Evolutionary conservation across 2,113 vertebrate genomes (phyloP).

Genomic region (Dasyprocta punctata): DNA sequence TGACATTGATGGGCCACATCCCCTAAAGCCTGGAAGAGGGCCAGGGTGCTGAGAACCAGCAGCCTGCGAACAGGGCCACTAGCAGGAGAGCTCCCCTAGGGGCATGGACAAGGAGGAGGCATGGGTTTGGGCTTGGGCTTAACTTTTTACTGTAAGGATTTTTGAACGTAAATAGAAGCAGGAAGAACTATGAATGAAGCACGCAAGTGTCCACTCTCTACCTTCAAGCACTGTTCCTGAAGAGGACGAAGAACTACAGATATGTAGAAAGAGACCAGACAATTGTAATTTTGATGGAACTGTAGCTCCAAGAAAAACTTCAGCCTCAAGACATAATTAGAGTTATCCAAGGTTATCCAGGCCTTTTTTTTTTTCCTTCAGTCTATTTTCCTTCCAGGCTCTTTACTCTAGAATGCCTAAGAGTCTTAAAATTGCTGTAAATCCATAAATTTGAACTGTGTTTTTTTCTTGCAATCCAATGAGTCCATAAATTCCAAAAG

Average conservation of each 20-base stretch:
- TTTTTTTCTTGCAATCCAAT: background rate
- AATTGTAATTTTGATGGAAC: background rate
- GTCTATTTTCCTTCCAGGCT: background rate
- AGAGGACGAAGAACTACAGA: background rate
- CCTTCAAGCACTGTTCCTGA: background rate
- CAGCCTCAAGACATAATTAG: background rate
- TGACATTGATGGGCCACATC: background rate
- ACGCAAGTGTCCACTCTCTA: background rate
- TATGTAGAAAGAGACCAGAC: background rate
- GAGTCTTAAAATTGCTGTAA: background rate
- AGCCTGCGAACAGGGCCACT: background rate
- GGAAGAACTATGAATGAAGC: background rate
- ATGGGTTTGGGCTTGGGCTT: background rate
- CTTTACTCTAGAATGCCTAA: background rate
- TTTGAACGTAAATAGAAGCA: background rate
- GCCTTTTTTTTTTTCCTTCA: background rate
- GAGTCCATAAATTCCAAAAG: background rate
- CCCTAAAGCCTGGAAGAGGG: background rate
- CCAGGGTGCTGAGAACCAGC: background rate
- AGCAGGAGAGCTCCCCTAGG: too few species aligned
- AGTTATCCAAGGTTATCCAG: background rate
- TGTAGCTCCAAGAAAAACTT: background rate
- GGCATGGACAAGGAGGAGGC: rapidly evolving
- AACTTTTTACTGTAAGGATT: background rate
- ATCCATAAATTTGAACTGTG: background rate